Base-by-base conservation (phyloP, 2,113 vertebrate species). In the Falco punctatus region DNA sequence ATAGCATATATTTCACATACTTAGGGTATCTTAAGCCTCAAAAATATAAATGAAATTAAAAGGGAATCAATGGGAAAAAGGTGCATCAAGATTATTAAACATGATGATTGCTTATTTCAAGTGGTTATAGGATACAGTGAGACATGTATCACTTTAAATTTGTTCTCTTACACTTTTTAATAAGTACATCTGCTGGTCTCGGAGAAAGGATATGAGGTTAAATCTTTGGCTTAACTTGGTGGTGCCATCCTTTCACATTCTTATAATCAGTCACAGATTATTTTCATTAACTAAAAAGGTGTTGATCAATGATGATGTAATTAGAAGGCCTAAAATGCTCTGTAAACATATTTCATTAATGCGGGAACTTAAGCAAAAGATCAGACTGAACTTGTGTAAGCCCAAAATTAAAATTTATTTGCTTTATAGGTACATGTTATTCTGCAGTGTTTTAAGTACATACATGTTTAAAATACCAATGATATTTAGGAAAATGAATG, bases 341-440 rank as follows among this genome's bases (percentile, higher is more conserved):
- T 35, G 1, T 22, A 57, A 38, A 3, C 4, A 6, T 85, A 23
- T 86, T 52, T 70, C 54, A 72, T 46, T 38, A 65, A 13, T 57
- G 3, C 23, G 6, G 6, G 6, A 92, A 55, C 23, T 48, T 33
- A 51, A 52, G 11, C 6, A 46, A 49, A 84, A 77, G 2, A 46
- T 74, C 10, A n/a, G 22, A 54, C 13, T 81, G n/a, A 75, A 64
- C 10, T 35, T 61, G 13, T 30, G 30, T 48, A 69, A 80, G 5
- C 4, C 27, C 46, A 30, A 69, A 72, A 54, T 59, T 32, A 44
- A 6, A 55, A 46, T 48, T 6, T 42, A 30, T 55, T 73, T 62
- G 1, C 6, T 90, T 77, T 52, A 49, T 13, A 6, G 9, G 2
- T 7, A 51, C 3, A 3, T 32, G 2, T 1, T 71, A 26, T 88